Base-by-base conservation (phyloP, 2,888 invertebrate species). In the Sialis lutaria region DNA sequence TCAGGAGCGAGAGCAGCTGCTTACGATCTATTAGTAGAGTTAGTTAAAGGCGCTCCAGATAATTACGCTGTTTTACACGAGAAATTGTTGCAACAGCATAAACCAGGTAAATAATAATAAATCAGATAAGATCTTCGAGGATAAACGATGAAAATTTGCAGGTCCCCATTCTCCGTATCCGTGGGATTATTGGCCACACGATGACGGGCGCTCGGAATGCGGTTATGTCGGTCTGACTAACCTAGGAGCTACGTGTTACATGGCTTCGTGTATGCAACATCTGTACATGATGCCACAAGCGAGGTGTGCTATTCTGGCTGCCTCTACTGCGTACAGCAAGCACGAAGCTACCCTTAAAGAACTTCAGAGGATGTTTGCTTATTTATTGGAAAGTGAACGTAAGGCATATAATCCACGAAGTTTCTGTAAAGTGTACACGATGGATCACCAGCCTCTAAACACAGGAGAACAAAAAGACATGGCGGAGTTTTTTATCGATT, bases 101-200 rank as follows among this genome's bases (percentile, higher is more conserved):
- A 82, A 54, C 86, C 88, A 12, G 76, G 77, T 77, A 56, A 58
- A 58, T 47, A 6, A n/a, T n/a, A n/a, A n/a, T n/a, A 22, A 22
- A 22, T 22, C 22, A 4, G 22, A 22, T 22, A 4, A 22, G 2
- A 22, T 22, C 22, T 2, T 22, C 22, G 22, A 22, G 22, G 22
- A 22, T 22, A 22, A 22, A 22, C 22, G 4, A 22, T 22, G 7
- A 22, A 22, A 46, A 35, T 47, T 52, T 52, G 13, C 57, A 72
- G 80, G 82, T 6, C 80, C 84, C 0, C 82, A 84, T 59, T 79
- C 82, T 1, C 81, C 87, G 0, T 93, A 92, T 67, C 88, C 90
- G 0, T 95, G 93, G 93, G 95, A 95, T 65, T 93, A 93, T 66
- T 95, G 95, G 95, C 95, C 95, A 3, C 86, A 90, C 50, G 95